Conservation (phyloP, 2,113 vertebrate species). For the Neodontobutis hainanensis region DNA sequence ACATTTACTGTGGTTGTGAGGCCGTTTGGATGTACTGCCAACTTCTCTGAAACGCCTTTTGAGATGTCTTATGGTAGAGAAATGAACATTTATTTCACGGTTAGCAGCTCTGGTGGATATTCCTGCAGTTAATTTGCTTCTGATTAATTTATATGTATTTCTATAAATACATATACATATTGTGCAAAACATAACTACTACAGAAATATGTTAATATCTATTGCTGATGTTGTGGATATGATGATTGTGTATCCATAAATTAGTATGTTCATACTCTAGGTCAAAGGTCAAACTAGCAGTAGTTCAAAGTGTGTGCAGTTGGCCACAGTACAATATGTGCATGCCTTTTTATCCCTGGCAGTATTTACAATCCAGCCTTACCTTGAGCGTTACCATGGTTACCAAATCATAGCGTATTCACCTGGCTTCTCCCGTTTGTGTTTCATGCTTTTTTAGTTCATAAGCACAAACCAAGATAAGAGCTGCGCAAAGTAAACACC, state of each 20-base stretch:
- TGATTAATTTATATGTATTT: no score
- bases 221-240: no score
- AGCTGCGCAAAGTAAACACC: constrained; percentile 20
- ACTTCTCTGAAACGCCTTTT: no score
- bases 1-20: no score
- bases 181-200: no score
- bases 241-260: not conserved
- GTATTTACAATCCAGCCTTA: constrained; percentile 43
- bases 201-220: no score
- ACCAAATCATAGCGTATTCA: constrained; percentile 46
- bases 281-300: constrained; percentile 14
- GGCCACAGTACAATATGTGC: not conserved
- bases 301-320: not conserved
- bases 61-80: no score
- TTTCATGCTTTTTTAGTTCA: constrained; percentile 53
- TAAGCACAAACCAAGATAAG: constrained; percentile 34
- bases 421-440: constrained; percentile 27
- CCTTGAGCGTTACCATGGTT: constrained; percentile 54
- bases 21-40: no score
- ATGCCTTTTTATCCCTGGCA: not conserved
- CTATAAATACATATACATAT: no score
- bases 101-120: no score
- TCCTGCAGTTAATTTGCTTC: no score
- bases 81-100: no score
- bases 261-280: not conserved